These are phyloP conservation scores for Baryphthengus martii DNA, from an alignment of 2,113 vertebrate genomes.

Conservation along the genomic window DNA sequence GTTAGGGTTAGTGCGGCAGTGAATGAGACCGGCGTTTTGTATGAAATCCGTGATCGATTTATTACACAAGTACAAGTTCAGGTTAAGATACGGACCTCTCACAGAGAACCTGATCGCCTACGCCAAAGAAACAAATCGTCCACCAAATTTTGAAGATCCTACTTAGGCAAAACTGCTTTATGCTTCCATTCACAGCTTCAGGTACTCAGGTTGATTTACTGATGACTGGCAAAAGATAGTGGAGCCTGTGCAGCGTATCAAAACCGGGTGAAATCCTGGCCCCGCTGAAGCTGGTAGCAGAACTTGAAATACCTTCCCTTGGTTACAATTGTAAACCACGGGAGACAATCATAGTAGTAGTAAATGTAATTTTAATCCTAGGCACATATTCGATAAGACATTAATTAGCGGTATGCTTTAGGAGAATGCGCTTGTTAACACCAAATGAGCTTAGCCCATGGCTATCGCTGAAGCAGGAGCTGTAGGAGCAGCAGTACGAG, in stretches of 20 bases:
- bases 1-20: too few relatives aligned
- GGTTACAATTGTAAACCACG: fast-evolving
- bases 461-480: fast-evolving
- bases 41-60: neutral
- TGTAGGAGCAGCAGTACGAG: fast-evolving
- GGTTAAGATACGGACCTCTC: neutral
- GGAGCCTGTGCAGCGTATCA: fast-evolving
- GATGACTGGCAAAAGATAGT: fast-evolving
- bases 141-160: fast-evolving
- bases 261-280: fast-evolving
- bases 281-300: fast-evolving
- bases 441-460: fast-evolving
- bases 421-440: neutral
- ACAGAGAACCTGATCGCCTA: fast-evolving
- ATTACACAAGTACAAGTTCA: neutral
- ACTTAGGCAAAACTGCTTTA: neutral
- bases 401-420: neutral
- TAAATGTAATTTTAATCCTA: neutral
- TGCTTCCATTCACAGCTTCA: neutral
- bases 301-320: neutral
- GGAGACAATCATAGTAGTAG: neutral
- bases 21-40: fast-evolving
- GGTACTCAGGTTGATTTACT: fast-evolving
- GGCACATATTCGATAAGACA: neutral
- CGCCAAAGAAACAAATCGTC: neutral